Evolutionary conservation across 2,113 vertebrate genomes (phyloP), one percentile per base, ranked within the genome.

Genomic region (Stercorarius parasiticus): DNA sequence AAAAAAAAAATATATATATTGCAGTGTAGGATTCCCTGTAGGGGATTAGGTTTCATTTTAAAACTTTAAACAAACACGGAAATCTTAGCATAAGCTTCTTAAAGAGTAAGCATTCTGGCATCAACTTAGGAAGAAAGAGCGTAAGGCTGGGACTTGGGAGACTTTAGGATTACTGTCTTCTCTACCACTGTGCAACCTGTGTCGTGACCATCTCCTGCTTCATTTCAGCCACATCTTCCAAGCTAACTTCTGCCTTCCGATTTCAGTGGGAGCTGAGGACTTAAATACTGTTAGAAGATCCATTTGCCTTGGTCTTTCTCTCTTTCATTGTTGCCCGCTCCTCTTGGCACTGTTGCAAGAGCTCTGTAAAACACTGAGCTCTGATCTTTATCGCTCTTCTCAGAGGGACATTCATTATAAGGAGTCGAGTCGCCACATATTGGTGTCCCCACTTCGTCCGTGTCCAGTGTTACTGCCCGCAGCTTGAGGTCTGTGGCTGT

Each of bases 1-100:
- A 7, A 40, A 55, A 59, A 84, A 77, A 43, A 50, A 29, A 61
- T 67, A 17, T 2, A 55, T 15, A 69, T 67, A 78, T 18, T 10
- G 32, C 25, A 27, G 15, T 8, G 19, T 53, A 72, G 43, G 69
- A 66, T 85, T 96, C 56, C 47, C 86, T 94, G 70, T 62, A 82
- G 70, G 43, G 64, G 29, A 91, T 87, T 86, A 82, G 40, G 36
- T 91, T 93, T 93, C 9, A 1, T 64, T 94, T 87, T 79, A 82
- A 93, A 84, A 89, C 76, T 81, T 95, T 65, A 79, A 89, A 89
- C 77, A 93, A 95, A 87, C 84, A 89, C 2, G 2, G 71, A 91
- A 96, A 86, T 87, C 83, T 89, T 59, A 87, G 72, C 1, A 2
- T 93, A 95, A 95, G 81, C 86, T 89, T 91, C 81, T 87, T 2